Percentiles rank a stretch among this genome's conserved stretches.
Evolutionary conservation across 2,888 invertebrate species (phyloP).

Genomic region (Muschampia plurimacula): DNA sequence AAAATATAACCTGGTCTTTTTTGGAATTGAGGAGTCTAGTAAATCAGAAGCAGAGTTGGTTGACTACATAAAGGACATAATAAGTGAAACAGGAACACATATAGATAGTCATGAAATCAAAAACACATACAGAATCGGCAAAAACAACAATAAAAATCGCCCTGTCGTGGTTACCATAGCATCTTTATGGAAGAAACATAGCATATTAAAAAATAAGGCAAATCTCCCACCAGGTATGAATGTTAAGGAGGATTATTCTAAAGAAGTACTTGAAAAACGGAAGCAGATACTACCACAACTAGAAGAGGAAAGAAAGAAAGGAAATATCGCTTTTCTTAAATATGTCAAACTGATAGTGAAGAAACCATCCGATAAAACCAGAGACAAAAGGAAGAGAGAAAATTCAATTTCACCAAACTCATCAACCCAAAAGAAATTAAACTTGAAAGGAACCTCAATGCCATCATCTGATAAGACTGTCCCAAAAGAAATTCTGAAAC

Average conservation of each 20-base stretch:
- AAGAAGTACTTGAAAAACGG: background rate
- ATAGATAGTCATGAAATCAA: background rate
- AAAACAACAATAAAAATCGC: background rate
- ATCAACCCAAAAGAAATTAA: background rate
- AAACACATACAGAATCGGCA: conserved; percentile 2
- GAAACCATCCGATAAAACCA: background rate
- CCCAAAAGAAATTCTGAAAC: background rate
- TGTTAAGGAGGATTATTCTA: conserved; percentile 1
- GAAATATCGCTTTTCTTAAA: conserved; percentile 6
- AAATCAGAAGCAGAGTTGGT: background rate
- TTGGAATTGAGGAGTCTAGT: background rate
- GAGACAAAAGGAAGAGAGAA: background rate
- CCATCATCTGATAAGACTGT: background rate
- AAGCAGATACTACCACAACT: background rate
- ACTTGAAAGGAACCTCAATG: background rate
- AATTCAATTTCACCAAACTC: background rate
- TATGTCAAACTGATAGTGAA: background rate
- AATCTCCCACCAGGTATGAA: background rate
- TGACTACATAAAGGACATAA: background rate
- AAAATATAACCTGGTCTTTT: too few relatives aligned
- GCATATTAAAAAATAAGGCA: background rate
- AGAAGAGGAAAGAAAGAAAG: conserved; percentile 5
- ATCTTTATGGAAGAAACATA: background rate
- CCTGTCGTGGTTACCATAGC: background rate
- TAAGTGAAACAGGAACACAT: background rate